These are phyloP conservation scores for Dastarcus helophoroides DNA, from an alignment of 2,888 invertebrate species.

Conservation along the genomic window DNA sequence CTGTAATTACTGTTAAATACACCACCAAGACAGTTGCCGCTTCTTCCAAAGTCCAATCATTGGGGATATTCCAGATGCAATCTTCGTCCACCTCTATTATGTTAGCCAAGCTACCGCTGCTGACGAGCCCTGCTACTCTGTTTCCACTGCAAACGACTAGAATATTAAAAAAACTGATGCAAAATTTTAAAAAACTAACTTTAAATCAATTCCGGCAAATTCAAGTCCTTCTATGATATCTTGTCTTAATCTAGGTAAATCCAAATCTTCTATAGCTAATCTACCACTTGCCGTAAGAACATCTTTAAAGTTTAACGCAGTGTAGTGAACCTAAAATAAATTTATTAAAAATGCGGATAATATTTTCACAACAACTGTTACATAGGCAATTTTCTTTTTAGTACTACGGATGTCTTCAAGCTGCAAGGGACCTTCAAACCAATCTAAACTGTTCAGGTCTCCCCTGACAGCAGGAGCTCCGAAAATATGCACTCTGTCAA, in stretches of 20 bases:
- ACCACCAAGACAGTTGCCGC: too few relatives aligned
- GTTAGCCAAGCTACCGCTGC: not conserved
- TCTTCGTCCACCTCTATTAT: not conserved
- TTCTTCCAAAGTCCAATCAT: too few relatives aligned
- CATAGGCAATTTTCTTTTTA: not conserved
- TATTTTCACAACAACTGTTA: not conserved
- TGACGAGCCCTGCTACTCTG: not conserved
- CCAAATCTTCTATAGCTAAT: not conserved
- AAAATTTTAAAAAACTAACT: not conserved
- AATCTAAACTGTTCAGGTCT: not conserved
- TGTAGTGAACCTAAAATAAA: not conserved
- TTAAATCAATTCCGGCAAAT: constrained; percentile 1
- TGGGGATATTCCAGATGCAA: not conserved
- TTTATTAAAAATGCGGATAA: too few relatives aligned
- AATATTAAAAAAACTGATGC: not conserved
- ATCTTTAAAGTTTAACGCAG: constrained; percentile 2
- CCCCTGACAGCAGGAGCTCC: not conserved
- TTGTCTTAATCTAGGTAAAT: not conserved
- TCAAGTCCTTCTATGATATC: not conserved
- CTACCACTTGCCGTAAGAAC: not conserved
- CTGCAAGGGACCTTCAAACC: not conserved
- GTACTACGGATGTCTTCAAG: not conserved
- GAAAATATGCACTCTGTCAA: not conserved
- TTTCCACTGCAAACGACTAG: not conserved
- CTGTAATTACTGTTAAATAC: too few relatives aligned